Conservation (phyloP, 1,140 invertebrate genomes). For the Ericerus pela region DNA sequence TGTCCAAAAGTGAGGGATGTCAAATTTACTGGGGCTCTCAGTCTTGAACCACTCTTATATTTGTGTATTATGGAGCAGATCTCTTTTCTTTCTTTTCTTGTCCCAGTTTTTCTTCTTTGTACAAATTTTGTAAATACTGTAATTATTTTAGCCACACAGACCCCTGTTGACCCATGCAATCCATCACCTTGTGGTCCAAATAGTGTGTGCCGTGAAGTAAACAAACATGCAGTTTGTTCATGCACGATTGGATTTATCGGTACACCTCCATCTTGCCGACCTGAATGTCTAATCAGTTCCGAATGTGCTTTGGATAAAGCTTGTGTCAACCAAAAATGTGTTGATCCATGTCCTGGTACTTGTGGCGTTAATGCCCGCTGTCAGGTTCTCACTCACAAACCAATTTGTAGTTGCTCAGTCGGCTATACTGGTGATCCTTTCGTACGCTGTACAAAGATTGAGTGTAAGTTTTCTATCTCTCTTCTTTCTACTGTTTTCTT, state of each 20-base stretch:
- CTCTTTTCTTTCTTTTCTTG: constrained; percentile 66
- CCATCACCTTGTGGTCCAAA: constrained; percentile 34
- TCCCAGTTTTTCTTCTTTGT: constrained; percentile 44
- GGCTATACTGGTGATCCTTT: constrained; percentile 37
- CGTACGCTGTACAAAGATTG: constrained; percentile 32
- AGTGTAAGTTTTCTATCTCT: constrained; percentile 23
- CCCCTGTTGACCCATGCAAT: constrained; percentile 27
- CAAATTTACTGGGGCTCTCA: too few species aligned
- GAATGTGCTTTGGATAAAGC: constrained; percentile 31
- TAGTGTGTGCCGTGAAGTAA: constrained; percentile 32
- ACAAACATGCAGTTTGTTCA: constrained; percentile 35
- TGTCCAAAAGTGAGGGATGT: constrained; percentile 63
- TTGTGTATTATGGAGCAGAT: too few species aligned
- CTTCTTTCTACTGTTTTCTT: constrained; percentile 6
- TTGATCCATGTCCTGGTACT: constrained; percentile 32
- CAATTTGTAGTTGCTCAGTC: constrained; percentile 31
- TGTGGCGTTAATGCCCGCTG: constrained; percentile 36
- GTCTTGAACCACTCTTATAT: too few species aligned
- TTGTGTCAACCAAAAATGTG: constrained; percentile 32
- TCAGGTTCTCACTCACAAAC: constrained; percentile 33
- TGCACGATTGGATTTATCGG: constrained; percentile 34
- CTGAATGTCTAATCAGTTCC: constrained; percentile 32
- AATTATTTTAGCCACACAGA: constrained; percentile 24
- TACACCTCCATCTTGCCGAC: constrained; percentile 32
- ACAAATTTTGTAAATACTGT: constrained; percentile 49